Evolutionary conservation across 1,140 invertebrate species (phyloP), one percentile per base, ranked within the genome.

Genomic region (Monomorium pharaonis): DNA sequence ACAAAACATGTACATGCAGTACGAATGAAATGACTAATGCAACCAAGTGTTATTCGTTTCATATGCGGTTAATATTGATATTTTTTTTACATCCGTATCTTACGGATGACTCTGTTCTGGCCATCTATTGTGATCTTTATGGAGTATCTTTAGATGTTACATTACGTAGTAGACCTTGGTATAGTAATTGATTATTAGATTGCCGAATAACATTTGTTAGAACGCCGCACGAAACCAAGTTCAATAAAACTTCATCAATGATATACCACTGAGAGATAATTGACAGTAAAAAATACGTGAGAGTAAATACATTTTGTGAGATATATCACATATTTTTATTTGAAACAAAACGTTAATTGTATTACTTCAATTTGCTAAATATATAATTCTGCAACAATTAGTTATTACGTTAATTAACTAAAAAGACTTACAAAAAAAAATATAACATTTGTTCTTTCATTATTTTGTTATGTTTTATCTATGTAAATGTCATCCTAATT

Each of bases 221-320:
- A 16, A 62, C 21, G 21, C 16, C 47, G 1, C 58, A 54, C 0
- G 67, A 21, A 24, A 56, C 21, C 21, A 54, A n/a, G n/a, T 54
- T 44, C 58, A 49, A 37, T 80, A n/a, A 33, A 75, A 65, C 47
- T 63, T 80, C n/a, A n/a, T 63, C 60, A 89, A 70, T 88, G 67
- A 37, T 67, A 33, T 30, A 86, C 49, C 30, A 24, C 62, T 56
- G 56, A 27, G 49, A 75, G 42, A 67, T 42, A 47, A 88, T 69
- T 24, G 30, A 67, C 21, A 44, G 9, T 33, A 0, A 33, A n/a
- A 49, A 67, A 21, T 65, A 62, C 5, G 24, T n/a, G n/a, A 33
- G 54, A 27, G 27, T 56, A n/a, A 81, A 33, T 27, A 30, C 10
- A 54, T n/a, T 6, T 54, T 21, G 10, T 21, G 3, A 65, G 1